Base-by-base conservation (phyloP, 1,140 invertebrate genomes). In the Spodoptera litura region DNA sequence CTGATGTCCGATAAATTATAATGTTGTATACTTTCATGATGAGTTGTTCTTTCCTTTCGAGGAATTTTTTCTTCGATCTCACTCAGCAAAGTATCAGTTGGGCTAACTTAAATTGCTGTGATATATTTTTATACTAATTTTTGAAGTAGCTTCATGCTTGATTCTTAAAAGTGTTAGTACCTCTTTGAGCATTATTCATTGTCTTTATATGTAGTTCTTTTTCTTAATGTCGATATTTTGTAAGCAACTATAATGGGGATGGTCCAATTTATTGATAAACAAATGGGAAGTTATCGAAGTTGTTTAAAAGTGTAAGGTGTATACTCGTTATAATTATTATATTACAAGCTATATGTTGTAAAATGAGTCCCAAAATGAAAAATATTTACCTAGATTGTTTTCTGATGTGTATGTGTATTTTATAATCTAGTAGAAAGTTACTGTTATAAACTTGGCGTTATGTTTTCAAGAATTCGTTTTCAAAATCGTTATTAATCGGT, bases 51-150 rank as follows among this genome's bases (percentile, higher is more conserved):
- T 81, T 88, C 87, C 81, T 78, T 80, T 85, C 78, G 75, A 84
- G 84, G 80, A 84, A 76, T 78, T 85, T 84, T 79, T 85, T 91
- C 85, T 88, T 87, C 85, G 92, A 92, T 93, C 89, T 92, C 90
- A 87, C 81, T 82, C 64, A 82, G 75, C 62, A 81, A 84, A 84
- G 78, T 82, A 87, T 86, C 82, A 80, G 88, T 91, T 91, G 90
- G 87, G 90, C 89, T 93, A 87, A 88, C 75, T 78, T 74, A 91
- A 93, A 93, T 93, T 93, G 88, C 91, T 94, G 93, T 94, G 93
- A 94, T 94, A 94, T 93, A 93, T 91, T 91, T 86, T 93, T 94
- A 84, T 93, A 92, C 87, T 91, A 88, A 88, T 91, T 90, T 85
- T 89, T 89, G 85, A 87, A 83, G 82, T 84, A 86, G 87, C 81